A percentile compares a stretch with the other conserved stretches of the same genome.
Evolutionary conservation across 2,113 vertebrate genomes (phyloP).

Genomic region (Herpailurus yagouaroundi): DNA sequence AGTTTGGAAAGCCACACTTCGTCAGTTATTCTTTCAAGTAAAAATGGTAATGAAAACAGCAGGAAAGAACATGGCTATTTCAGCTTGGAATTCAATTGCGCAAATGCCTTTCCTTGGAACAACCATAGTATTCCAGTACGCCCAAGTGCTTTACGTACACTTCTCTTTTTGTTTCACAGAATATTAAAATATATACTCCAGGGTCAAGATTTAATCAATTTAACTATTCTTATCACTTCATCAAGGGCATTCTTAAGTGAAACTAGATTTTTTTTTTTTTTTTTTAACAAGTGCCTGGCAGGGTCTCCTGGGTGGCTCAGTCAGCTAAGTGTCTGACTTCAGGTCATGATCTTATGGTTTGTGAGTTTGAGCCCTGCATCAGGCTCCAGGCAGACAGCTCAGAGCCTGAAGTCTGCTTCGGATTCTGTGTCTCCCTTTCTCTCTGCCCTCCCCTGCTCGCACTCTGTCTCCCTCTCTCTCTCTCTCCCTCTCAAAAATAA

Average conservation of each 20-base stretch:
- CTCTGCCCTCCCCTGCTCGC: too few species aligned
- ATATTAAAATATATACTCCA: not conserved
- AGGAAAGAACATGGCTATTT: not conserved
- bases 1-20: not conserved
- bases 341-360: too few species aligned
- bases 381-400: too few species aligned
- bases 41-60: not conserved
- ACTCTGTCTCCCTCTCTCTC: too few species aligned
- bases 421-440: too few species aligned
- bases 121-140: not conserved
- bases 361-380: too few species aligned
- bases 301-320: not conserved
- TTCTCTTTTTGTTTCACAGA: not conserved
- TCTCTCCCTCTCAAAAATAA: too few species aligned
- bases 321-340: too few species aligned
- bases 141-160: not conserved
- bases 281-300: not conserved
- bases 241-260: not conserved
- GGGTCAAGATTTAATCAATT: not conserved
- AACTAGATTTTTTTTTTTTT: not conserved
- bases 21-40: not conserved
- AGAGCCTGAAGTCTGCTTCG: too few species aligned
- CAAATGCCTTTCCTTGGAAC: not conserved
- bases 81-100: not conserved
- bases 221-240: not conserved